Evolutionary conservation across 2,888 invertebrate genomes (phyloP).

Genomic region (Trisateles emortualis): DNA sequence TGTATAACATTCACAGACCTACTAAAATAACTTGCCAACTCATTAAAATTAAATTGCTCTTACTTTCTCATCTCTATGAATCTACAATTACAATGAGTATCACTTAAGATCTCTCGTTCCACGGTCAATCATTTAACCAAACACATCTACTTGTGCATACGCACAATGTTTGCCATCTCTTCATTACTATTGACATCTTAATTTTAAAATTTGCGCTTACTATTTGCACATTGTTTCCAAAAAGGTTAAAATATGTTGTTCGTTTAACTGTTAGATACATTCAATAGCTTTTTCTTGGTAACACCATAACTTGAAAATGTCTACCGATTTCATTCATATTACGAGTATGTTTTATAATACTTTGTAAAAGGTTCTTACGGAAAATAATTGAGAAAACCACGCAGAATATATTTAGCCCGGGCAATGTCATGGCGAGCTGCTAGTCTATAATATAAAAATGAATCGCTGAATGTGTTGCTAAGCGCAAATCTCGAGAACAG

Average conservation of each 20-base stretch:
- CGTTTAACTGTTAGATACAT: conserved; percentile 43
- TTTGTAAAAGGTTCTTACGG: too few relatives aligned
- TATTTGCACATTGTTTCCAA: conserved; percentile 23
- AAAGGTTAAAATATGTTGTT: conserved; percentile 36
- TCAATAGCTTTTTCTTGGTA: background rate
- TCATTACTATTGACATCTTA: conserved; percentile 22
- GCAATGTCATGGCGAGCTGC: too few relatives aligned
- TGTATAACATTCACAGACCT: background rate
- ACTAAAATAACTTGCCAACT: background rate
- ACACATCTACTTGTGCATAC: conserved; percentile 4
- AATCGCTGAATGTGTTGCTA: too few relatives aligned
- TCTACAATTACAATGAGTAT: conserved; percentile 3
- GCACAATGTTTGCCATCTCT: conserved; percentile 4
- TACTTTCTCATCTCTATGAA: conserved; percentile 1
- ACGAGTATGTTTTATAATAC: too few relatives aligned
- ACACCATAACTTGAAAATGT: too few relatives aligned
- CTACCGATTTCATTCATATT: too few relatives aligned
- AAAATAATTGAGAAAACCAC: too few relatives aligned
- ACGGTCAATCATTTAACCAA: conserved; percentile 13
- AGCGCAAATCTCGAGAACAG: too few relatives aligned
- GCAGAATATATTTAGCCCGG: too few relatives aligned
- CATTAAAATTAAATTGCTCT: background rate
- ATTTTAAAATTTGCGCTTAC: conserved; percentile 22
- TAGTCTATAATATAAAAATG: too few relatives aligned
- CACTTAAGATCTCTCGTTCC: background rate